A percentile compares a stretch with the other conserved stretches of the same genome.
These are phyloP conservation scores for Ceratina australensis DNA, from an alignment of 1,140 invertebrate genomes.

Conservation along the genomic window DNA sequence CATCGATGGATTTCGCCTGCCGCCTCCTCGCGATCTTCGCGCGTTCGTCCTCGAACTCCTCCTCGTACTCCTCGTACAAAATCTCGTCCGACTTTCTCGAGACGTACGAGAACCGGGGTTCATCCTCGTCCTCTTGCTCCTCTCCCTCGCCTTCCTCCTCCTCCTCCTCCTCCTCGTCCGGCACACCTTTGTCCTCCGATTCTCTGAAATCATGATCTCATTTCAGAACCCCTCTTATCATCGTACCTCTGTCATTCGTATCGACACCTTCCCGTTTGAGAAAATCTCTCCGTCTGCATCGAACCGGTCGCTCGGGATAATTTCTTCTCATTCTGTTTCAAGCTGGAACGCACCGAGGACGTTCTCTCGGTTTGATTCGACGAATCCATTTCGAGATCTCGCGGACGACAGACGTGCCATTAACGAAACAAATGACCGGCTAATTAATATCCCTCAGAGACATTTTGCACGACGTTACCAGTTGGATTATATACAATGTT, in stretches of 20 bases:
- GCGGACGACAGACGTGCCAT: neutral
- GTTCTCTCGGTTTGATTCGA: too few species aligned
- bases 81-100: neutral
- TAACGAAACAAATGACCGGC: neutral
- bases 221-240: neutral
- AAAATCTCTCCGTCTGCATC: too few species aligned
- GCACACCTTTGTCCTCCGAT: neutral
- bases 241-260: neutral
- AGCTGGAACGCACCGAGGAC: neutral
- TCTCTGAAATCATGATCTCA: neutral
- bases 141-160: constrained; percentile 39
- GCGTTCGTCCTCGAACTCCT: constrained; percentile 17
- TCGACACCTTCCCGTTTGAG: neutral
- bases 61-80: constrained; percentile 60
- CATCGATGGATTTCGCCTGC: neutral
- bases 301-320: too few species aligned
- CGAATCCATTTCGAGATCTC: too few species aligned
- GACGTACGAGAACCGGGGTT: too few species aligned
- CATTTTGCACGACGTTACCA: too few species aligned
- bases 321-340: neutral
- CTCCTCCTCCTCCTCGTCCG: neutral
- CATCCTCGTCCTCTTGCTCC: constrained; percentile 25
- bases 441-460: too few species aligned
- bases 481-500: too few species aligned
- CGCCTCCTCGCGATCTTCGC: too few species aligned